Evolutionary conservation across 2,888 invertebrate species (phyloP), one percentile per base, ranked within the genome.

Genomic region (Salpingus planirostris): DNA sequence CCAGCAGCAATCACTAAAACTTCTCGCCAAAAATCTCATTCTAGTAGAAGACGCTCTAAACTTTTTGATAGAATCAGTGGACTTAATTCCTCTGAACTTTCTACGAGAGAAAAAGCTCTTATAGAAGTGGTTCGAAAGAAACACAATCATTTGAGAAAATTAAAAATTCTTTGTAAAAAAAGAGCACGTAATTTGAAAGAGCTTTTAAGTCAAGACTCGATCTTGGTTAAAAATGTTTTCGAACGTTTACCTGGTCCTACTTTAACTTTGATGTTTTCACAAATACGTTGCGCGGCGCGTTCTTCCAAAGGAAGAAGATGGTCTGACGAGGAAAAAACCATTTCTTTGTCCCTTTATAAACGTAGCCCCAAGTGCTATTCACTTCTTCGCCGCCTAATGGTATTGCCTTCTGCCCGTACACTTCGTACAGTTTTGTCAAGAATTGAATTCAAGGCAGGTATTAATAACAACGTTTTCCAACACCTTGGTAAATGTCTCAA

Each of bases 331-430:
- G 39, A 39, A 15, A 39, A 39, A 23, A 15, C 31, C 2, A 10
- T 29, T 31, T 22, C 36, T 3, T 14, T 39, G 8, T 29, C 36
- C 12, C 11, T 38, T 7, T 28, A 18, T 27, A 11, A 43, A 39
- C 31, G 25, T 26, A 29, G 36, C 13, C 41, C 38, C 13, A 33
- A 26, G 8, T 32, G 43, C 24, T 42, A 40, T 24, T 13, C 15
- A 13, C 24, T 42, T 18, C 15, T 43, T 3, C 14, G 37, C 21
- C 37, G 38, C 28, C 24, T 42, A 25, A 23, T 44, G 11, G 33
- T 37, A 13, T 23, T 44, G 22, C 44, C 43, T 6, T 39, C 37
- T 11, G 39, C 32, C 21, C 36, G 32, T 27, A 38, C 40, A 4
- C 8, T 43, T 11, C 15, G 36, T 11, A 24, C 24, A 10, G 21